Evolutionary conservation across 2,113 vertebrate genomes (phyloP), one percentile per base, ranked within the genome.

Genomic region (Zapus hudsonius): DNA sequence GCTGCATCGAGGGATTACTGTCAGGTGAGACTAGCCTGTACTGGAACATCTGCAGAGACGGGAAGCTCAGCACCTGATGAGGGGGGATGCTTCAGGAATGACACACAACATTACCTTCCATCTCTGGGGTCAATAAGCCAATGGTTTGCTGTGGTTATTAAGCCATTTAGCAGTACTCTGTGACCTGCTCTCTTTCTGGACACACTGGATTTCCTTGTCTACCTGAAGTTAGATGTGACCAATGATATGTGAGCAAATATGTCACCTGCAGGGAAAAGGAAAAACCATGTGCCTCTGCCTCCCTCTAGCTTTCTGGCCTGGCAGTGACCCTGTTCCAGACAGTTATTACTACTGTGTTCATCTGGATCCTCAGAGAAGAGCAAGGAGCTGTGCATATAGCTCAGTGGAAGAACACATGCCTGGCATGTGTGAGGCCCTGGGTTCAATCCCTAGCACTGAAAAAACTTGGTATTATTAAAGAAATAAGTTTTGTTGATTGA

Each of bases 31-130:
- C 90, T 57, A 87, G 33, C 27, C 76, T 31, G 36, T 38, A 20
- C 33, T 72, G n/a, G 7, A 66, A 42, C 23, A 66, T 63, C 67
- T 40, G 31, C 73, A 91, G 74, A 69, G 47, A 82, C 5, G 52
- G 52, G 11, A 2, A 3, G 29, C 2, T 52, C 69, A 11, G 42
- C 38, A 70, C 0, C 19, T 72, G 74, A 38, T 31, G 52, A 70
- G 38, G 29, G 63, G 85, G 78, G 17, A 82, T 16, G 47, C 33
- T 66, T 76, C 42, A 93, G 52, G 93, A 92, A 95, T 75, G 20
- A 29, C 19, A 64, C 7, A 31, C 31, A 12, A 80, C 52, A 76
- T 76, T 87, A 73, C 25, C 52, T 75, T 52, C 52, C 52, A 52
- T 52, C 52, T 52, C 52, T 8, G 52, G 52, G 16, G 12, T 52